A percentile compares a stretch with the other conserved stretches of the same genome.
phyloP scores from a whole-genome alignment of 2,113 vertebrate genomes.

The Turnix velox region DNA sequence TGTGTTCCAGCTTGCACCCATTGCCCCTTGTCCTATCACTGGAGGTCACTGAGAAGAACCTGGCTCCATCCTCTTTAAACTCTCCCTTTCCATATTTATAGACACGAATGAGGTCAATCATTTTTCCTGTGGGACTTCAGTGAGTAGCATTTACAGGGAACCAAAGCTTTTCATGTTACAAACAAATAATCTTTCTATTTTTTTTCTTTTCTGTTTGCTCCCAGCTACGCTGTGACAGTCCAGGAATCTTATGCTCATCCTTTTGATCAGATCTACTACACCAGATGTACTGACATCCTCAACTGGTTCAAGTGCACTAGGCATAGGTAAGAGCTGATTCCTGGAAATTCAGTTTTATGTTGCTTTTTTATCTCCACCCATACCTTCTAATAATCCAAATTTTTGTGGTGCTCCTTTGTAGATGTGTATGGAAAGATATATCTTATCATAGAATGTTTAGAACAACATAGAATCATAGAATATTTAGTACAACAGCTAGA shows the following conservation, averaged over 20 bases:
- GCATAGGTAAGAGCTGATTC: constrained; percentile 80
- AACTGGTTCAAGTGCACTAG: constrained; percentile 99
- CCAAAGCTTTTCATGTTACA: neutral
- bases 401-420: neutral
- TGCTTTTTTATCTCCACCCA: neutral
- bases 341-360: neutral
- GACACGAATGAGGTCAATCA: too few species aligned
- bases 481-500: neutral
- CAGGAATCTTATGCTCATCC: constrained; percentile 97
- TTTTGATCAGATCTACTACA: constrained; percentile 98
- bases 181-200: neutral
- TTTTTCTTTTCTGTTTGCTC: neutral
- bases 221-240: constrained; percentile 94
- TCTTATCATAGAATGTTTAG: too few species aligned
- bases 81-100: too few species aligned
- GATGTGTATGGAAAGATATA: neutral
- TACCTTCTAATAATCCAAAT: neutral
- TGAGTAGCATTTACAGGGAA: neutral
- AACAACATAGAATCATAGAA: too few species aligned
- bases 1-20: too few species aligned
- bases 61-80: too few species aligned
- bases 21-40: too few species aligned
- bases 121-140: neutral
- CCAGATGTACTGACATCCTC: constrained; percentile 96
- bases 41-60: too few species aligned